Evolutionary conservation across 2,888 invertebrate genomes (phyloP).

Genomic region (Pimpla rufipes): DNA sequence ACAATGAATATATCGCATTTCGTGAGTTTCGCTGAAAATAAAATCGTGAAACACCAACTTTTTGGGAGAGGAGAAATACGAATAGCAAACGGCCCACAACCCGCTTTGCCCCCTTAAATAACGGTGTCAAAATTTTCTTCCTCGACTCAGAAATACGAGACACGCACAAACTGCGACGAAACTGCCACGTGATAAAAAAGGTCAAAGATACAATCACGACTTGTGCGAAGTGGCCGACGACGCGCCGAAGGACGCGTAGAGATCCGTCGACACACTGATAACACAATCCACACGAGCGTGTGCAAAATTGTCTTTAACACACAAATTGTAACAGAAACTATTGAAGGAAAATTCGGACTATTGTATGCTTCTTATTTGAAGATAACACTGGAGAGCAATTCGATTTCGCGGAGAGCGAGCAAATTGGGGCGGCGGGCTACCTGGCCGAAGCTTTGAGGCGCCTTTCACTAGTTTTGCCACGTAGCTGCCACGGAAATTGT

Average conservation of each 20-base stretch:
- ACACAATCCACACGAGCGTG: conserved; percentile 21
- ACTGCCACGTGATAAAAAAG: not conserved
- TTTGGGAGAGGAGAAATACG: not conserved
- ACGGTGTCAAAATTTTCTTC: conserved; percentile 23
- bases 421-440: conserved; percentile 83
- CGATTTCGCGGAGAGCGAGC: conserved; percentile 85
- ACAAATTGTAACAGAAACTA: conserved; percentile 24
- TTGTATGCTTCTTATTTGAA: conserved; percentile 84
- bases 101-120: conserved; percentile 25
- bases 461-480: conserved; percentile 89
- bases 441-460: conserved; percentile 86
- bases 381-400: conserved; percentile 85
- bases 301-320: conserved; percentile 49
- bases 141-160: not conserved
- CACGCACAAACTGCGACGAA: conserved; percentile 3
- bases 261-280: conserved; percentile 18
- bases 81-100: conserved; percentile 13
- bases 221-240: conserved; percentile 11
- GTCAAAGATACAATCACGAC: conserved; percentile 3
- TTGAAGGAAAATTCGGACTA: conserved; percentile 73
- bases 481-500: conserved; percentile 90
- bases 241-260: conserved; percentile 19
- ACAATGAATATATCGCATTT: too few relatives aligned
- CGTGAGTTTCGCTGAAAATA: too few relatives aligned
- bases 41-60: too few relatives aligned